Evolutionary conservation across 2,113 vertebrate species (phyloP).

Genomic region (Pachycephala philippinensis): DNA sequence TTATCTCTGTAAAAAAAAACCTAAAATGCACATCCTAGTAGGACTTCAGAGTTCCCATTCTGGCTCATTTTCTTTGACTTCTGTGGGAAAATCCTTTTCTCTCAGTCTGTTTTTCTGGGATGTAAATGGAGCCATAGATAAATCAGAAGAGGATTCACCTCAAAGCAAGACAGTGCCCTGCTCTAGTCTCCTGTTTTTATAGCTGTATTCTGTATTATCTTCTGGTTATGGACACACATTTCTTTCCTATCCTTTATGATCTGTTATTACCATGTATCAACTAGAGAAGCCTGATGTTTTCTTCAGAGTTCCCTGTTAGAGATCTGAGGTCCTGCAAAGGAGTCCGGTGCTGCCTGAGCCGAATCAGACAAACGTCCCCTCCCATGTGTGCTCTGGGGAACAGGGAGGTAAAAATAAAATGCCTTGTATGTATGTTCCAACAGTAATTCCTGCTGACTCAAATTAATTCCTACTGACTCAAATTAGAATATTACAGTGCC

Average conservation of each 20-base stretch:
- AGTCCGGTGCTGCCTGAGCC: not conserved
- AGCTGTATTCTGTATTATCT: not conserved
- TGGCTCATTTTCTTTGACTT: not conserved
- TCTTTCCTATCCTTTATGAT: not conserved
- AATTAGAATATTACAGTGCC: not conserved
- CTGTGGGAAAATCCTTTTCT: conserved; percentile 9
- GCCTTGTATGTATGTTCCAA: not conserved
- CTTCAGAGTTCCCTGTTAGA: not conserved
- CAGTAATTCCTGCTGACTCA: not conserved
- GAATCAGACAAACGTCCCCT: not conserved
- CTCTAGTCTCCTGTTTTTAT: not conserved
- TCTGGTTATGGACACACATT: not conserved
- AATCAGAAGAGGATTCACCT: not conserved
- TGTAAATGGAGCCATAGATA: not conserved
- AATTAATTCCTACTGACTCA: not conserved
- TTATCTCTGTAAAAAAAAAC: not conserved
- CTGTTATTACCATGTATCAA: not conserved
- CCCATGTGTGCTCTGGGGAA: not conserved
- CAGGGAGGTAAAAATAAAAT: conserved; percentile 27
- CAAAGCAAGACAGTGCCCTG: not conserved
- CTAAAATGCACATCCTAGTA: not conserved
- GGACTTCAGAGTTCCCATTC: not conserved
- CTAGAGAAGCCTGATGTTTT: not conserved
- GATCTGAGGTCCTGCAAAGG: not conserved
- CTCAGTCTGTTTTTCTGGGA: not conserved